Evolutionary conservation across 2,113 vertebrate genomes (phyloP).

Genomic region (Erythrolamprus reginae): DNA sequence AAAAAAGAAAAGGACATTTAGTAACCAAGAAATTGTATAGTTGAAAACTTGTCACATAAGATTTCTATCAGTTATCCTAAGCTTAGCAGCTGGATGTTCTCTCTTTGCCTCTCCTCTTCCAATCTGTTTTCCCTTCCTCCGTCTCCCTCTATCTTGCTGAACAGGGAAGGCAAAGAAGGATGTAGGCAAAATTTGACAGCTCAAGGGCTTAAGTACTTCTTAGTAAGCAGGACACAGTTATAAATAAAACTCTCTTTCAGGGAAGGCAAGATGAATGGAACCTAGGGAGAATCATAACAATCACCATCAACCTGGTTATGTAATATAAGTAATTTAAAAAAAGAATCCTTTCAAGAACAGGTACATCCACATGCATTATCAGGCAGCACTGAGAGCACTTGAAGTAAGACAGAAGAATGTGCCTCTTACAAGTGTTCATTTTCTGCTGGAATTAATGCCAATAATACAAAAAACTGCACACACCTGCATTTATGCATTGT

Average conservation of each 20-base stretch:
- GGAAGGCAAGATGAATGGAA: constrained; percentile 48
- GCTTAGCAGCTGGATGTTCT: constrained; percentile 59
- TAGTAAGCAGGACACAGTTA: constrained; percentile 70
- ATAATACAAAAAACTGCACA: not conserved
- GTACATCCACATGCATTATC: not conserved
- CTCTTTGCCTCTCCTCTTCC: constrained; percentile 17
- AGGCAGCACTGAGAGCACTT: not conserved
- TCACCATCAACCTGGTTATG: not conserved
- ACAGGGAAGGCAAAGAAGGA: constrained; percentile 67
- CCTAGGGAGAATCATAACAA: not conserved
- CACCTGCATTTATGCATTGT: not conserved
- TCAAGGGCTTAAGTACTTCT: constrained; percentile 71
- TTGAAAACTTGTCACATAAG: constrained; percentile 73
- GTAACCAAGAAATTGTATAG: constrained; percentile 61
- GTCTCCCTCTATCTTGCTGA: constrained; percentile 62
- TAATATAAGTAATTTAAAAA: not conserved
- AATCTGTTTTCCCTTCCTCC: rapidly evolving
- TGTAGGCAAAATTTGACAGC: constrained; percentile 72
- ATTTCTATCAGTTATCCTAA: constrained; percentile 62
- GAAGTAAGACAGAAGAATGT: not conserved
- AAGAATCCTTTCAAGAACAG: constrained; percentile 51
- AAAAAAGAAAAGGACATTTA: constrained; percentile 54
- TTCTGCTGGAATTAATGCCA: not conserved
- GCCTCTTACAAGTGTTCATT: not conserved
- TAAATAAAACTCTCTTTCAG: constrained; percentile 72